Percentiles rank a stretch among this genome's conserved stretches.
Conservation (phyloP, 2,113 vertebrate genomes). For the Colius striatus region DNA sequence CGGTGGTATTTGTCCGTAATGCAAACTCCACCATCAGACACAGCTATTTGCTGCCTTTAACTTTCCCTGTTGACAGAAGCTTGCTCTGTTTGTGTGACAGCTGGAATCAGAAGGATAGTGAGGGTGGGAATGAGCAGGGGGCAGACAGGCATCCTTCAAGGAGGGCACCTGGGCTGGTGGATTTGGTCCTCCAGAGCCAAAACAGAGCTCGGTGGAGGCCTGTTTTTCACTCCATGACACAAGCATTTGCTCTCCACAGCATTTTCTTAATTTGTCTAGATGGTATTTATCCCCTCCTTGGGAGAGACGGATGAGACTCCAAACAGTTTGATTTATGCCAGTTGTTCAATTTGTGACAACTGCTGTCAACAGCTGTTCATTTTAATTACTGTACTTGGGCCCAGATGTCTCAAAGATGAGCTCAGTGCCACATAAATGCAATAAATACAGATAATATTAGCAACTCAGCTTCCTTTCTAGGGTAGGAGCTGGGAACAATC, state of each 20-base stretch:
- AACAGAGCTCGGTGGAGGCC: background rate
- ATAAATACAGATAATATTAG: slow-evolving; percentile 57
- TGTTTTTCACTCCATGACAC: slow-evolving; percentile 34
- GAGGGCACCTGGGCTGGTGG: background rate
- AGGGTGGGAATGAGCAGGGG: background rate
- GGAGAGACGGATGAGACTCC: slow-evolving; percentile 47
- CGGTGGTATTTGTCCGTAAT: background rate
- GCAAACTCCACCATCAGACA: background rate
- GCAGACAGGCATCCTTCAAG: background rate
- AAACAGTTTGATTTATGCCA: slow-evolving; percentile 66
- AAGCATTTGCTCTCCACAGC: slow-evolving; percentile 54
- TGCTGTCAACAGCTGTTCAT: slow-evolving; percentile 72
- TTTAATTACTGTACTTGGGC: slow-evolving; percentile 58
- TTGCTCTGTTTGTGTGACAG: background rate
- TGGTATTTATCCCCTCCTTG: slow-evolving; percentile 62
- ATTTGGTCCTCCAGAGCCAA: slow-evolving; percentile 22
- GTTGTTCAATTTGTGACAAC: slow-evolving; percentile 71
- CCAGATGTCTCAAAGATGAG: slow-evolving; percentile 64
- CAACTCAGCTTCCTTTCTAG: slow-evolving; percentile 20
- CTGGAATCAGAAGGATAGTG: background rate
- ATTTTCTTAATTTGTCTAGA: slow-evolving; percentile 64
- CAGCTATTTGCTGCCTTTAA: background rate
- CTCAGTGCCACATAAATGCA: slow-evolving; percentile 63
- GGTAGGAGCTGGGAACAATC: background rate
- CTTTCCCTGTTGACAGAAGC: background rate